phyloP scores from a whole-genome alignment of 2,888 invertebrate genomes.

The Hyalella azteca region DNA sequence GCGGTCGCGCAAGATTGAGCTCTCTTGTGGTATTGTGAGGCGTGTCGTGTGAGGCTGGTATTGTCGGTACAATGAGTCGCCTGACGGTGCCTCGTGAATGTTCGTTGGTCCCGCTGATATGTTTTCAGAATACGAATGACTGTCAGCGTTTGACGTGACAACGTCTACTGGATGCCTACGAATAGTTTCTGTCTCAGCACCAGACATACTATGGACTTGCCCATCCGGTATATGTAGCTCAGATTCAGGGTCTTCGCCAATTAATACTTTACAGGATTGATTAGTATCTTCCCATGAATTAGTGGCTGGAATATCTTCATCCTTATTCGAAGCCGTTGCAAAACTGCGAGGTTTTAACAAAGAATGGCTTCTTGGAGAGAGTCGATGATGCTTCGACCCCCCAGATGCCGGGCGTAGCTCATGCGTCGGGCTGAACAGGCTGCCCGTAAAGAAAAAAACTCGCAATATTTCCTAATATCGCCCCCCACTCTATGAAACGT shows the following conservation, averaged over 20 bases:
- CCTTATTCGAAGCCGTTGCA: background rate
- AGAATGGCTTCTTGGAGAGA: background rate
- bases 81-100: background rate
- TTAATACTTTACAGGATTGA: too few relatives aligned
- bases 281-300: too few relatives aligned
- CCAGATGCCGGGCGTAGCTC: slow-evolving; percentile 36
- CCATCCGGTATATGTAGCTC: too few relatives aligned
- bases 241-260: too few relatives aligned
- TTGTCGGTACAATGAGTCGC: background rate
- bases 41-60: slow-evolving; percentile 43
- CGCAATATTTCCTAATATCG: too few relatives aligned
- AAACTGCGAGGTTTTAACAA: background rate
- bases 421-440: slow-evolving; percentile 45
- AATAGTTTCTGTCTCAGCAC: background rate
- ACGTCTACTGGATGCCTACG: background rate
- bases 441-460: background rate
- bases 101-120: background rate
- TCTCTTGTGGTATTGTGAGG: slow-evolving; percentile 61
- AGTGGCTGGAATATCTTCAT: too few relatives aligned
- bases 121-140: background rate
- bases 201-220: too few relatives aligned
- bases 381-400: background rate
- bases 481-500: background rate
- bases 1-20: slow-evolving; percentile 60
- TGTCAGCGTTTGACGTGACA: background rate